Evolutionary conservation across 2,113 vertebrate species (phyloP).

Genomic region (Azemiops feae): DNA sequence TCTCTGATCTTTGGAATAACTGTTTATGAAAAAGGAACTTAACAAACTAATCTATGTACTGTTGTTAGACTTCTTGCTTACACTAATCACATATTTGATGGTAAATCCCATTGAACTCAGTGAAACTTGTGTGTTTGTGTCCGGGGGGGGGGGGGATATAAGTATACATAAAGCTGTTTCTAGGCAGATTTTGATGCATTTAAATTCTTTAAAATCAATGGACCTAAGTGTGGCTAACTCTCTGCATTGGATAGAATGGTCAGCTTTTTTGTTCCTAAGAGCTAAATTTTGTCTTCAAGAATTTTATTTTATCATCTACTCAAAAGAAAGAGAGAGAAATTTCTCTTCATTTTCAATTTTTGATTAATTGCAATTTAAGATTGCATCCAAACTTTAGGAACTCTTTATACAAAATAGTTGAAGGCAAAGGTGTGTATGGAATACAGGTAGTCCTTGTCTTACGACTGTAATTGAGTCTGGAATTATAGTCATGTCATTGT

Average conservation of each 20-base stretch:
- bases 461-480: too few species aligned
- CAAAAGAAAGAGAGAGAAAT: neutral
- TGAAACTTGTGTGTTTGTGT: neutral
- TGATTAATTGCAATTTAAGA: neutral
- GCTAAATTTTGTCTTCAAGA: neutral
- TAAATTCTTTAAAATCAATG: neutral
- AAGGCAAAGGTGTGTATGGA: neutral
- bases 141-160: neutral
- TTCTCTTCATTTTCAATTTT: neutral
- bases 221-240: neutral
- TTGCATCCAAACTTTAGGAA: neutral
- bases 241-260: neutral
- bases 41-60: neutral
- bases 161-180: neutral
- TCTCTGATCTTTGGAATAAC: neutral
- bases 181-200: neutral
- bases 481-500: too few species aligned
- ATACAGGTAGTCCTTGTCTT: neutral
- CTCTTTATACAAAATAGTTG: neutral
- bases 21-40: neutral
- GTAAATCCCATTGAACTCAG: neutral
- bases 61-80: neutral
- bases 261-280: neutral
- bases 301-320: neutral
- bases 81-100: neutral